Conservation (phyloP, 2,113 vertebrate species). For the Myotis brandtii region DNA sequence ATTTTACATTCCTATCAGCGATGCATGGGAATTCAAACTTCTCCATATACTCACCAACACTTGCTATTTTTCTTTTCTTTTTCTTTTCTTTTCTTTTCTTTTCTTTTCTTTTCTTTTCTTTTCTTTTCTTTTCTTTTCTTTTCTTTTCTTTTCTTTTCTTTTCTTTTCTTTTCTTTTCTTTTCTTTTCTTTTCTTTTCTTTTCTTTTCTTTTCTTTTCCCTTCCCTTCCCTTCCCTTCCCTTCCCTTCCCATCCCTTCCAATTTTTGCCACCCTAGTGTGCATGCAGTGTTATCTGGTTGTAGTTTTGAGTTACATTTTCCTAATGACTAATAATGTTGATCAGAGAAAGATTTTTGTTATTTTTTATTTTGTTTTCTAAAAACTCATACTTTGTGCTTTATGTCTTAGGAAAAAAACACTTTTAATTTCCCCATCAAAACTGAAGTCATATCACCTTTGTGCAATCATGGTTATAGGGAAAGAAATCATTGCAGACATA, state of each 20-base stretch:
- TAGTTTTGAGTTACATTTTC: neutral
- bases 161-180: too few species aligned
- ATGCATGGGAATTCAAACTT: neutral
- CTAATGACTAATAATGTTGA: neutral
- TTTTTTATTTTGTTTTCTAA: neutral
- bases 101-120: too few species aligned
- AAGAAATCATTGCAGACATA: neutral
- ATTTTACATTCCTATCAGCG: neutral
- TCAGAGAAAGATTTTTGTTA: neutral
- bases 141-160: too few species aligned
- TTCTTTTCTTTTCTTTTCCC: too few species aligned
- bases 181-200: too few species aligned
- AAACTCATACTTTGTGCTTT: neutral
- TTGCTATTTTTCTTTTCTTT: neutral
- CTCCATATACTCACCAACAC: neutral
- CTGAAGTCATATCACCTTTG: neutral
- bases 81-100: too few species aligned
- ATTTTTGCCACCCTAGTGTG: neutral
- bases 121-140: too few species aligned
- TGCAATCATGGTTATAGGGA: neutral
- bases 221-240: too few species aligned
- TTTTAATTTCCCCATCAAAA: neutral
- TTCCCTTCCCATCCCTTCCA: too few species aligned
- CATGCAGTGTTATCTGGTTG: neutral
- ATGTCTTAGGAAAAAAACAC: neutral